Evolutionary conservation across 2,888 invertebrate genomes (phyloP).

Genomic region (Mesorhabditis belari): DNA sequence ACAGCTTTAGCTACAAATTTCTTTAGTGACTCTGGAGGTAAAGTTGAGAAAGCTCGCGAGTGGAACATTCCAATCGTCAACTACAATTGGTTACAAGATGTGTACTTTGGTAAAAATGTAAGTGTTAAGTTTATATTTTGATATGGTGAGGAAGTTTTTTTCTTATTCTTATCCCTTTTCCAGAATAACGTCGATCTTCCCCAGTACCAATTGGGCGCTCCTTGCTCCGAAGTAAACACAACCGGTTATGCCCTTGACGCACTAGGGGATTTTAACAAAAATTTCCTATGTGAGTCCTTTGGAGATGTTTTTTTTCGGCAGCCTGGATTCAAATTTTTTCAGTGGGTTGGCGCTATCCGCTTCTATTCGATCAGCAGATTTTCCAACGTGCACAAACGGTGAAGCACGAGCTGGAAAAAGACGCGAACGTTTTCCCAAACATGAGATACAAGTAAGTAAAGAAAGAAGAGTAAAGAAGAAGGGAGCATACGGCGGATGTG

Average conservation of each 20-base stretch:
- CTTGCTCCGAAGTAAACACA: conserved; percentile 6
- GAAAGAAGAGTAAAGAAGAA: too few species aligned
- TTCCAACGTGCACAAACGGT: conserved; percentile 15
- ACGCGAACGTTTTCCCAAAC: conserved; percentile 30
- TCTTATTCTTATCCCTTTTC: background rate
- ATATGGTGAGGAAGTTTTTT: too few species aligned
- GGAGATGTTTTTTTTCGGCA: background rate
- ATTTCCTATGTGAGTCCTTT: conserved; percentile 12
- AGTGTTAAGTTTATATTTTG: background rate
- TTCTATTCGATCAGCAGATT: conserved; percentile 21
- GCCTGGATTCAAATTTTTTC: conserved; percentile 5
- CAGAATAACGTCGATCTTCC: background rate
- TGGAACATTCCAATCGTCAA: conserved; percentile 87
- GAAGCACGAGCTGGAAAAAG: conserved; percentile 13
- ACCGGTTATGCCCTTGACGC: conserved; percentile 18
- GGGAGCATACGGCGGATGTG: too few species aligned
- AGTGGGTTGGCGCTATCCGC: conserved; percentile 36
- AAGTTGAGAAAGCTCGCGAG: conserved; percentile 80
- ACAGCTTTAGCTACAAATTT: background rate
- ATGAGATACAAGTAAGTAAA: conserved; percentile 29
- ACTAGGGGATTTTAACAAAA: conserved; percentile 9
- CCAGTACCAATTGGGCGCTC: background rate
- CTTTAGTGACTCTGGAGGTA: conserved; percentile 65
- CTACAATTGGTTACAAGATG: conserved; percentile 42
- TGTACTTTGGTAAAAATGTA: conserved; percentile 14